A percentile compares a stretch with the other conserved stretches of the same genome.
phyloP scores from a whole-genome alignment of 2,113 vertebrate species.

The Urocynchramus pylzowi region DNA sequence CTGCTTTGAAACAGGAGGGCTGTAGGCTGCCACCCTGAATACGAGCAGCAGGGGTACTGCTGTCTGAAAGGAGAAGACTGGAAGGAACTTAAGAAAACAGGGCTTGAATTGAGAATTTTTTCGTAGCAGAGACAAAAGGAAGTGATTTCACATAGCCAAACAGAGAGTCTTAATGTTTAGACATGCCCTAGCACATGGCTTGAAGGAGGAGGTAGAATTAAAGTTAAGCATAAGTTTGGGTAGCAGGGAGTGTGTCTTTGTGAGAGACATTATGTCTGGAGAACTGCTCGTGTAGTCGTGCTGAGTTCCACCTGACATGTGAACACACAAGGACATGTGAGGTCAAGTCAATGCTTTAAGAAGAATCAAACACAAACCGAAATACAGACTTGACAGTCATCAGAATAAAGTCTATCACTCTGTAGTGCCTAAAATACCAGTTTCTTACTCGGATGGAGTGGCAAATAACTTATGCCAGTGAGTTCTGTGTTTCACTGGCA shows the following conservation, averaged over 20 bases:
- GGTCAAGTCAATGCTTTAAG: background rate
- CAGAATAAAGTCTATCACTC: background rate
- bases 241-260: background rate
- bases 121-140: background rate
- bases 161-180: background rate
- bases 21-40: background rate
- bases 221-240: background rate
- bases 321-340: background rate
- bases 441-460: background rate
- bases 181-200: background rate
- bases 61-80: background rate
- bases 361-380: background rate
- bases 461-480: background rate
- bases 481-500: background rate
- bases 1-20: background rate
- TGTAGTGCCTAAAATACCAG: background rate
- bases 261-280: background rate
- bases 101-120: background rate
- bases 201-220: background rate
- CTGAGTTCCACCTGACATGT: background rate
- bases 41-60: background rate
- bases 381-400: background rate
- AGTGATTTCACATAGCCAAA: background rate
- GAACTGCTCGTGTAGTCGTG: fast-evolving
- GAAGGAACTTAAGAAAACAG: background rate